Evolutionary conservation across 1,140 invertebrate genomes (phyloP).

Genomic region (Aphaenogaster rudis): DNA sequence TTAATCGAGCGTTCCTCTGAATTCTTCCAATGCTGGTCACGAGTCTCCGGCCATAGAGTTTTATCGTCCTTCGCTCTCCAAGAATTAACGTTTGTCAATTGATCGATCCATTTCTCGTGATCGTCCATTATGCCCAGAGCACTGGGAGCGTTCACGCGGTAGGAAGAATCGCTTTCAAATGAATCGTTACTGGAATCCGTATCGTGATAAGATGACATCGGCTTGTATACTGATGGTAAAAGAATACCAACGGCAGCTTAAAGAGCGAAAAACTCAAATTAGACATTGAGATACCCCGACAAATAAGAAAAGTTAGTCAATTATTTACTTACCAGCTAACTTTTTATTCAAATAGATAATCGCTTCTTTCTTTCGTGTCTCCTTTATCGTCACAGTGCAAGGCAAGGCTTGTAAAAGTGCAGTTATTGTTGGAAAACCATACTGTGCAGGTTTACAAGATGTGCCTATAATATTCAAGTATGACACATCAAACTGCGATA

Average conservation of each 20-base stretch:
- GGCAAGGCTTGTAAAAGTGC: slow-evolving; percentile 88
- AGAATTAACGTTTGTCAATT: slow-evolving; percentile 52
- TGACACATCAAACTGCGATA: slow-evolving; percentile 87
- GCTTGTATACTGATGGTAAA: slow-evolving; percentile 74
- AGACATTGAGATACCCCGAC: neutral
- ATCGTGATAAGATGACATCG: slow-evolving; percentile 77
- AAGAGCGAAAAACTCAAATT: slow-evolving; percentile 39
- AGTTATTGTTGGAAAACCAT: slow-evolving; percentile 87
- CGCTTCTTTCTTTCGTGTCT: slow-evolving; percentile 83
- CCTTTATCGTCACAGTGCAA: slow-evolving; percentile 87
- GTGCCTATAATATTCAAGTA: slow-evolving; percentile 88
- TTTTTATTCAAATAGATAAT: slow-evolving; percentile 85
- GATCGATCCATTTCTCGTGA: slow-evolving; percentile 75
- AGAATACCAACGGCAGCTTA: slow-evolving; percentile 80
- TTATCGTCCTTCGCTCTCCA: slow-evolving; percentile 77
- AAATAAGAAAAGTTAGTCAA: neutral
- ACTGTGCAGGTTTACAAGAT: slow-evolving; percentile 87
- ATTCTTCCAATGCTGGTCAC: slow-evolving; percentile 76
- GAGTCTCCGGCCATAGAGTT: slow-evolving; percentile 69
- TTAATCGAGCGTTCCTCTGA: slow-evolving; percentile 71
- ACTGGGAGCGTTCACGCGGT: slow-evolving; percentile 69
- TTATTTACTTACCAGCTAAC: slow-evolving; percentile 78
- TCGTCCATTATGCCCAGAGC: slow-evolving; percentile 71
- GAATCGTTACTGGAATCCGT: slow-evolving; percentile 85
- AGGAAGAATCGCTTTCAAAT: slow-evolving; percentile 80